These are phyloP conservation scores for Amblyopsis hoosieri DNA, from an alignment of 2,797 vertebrate species.

Conservation along the genomic window DNA sequence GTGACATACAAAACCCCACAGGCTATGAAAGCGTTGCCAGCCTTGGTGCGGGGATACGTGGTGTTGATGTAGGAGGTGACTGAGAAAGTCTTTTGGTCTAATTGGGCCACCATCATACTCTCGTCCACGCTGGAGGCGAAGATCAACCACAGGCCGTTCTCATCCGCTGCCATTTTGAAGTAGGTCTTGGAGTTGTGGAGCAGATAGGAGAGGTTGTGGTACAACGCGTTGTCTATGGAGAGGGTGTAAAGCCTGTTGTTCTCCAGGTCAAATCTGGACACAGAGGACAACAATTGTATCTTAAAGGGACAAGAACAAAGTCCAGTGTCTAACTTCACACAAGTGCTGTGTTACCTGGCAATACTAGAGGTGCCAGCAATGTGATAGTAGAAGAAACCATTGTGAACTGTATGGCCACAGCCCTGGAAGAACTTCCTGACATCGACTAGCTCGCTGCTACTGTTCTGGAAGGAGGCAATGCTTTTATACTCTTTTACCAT, in stretches of 20 bases:
- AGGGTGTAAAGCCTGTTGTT: slow-evolving; percentile 74
- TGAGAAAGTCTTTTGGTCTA: slow-evolving; percentile 87
- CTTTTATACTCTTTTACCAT: slow-evolving; percentile 85
- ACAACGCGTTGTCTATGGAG: slow-evolving; percentile 82
- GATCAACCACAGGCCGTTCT: slow-evolving; percentile 93
- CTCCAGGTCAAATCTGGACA: slow-evolving; percentile 82
- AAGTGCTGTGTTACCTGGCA: slow-evolving; percentile 79
- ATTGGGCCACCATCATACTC: slow-evolving; percentile 84
- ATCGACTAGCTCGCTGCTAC: slow-evolving; percentile 78
- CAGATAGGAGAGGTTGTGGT: slow-evolving; percentile 88
- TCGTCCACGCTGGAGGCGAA: slow-evolving; percentile 88
- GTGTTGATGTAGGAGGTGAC: slow-evolving; percentile 84
- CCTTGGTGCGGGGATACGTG: slow-evolving; percentile 91
- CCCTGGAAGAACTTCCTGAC: slow-evolving; percentile 88
- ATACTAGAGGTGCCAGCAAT: slow-evolving; percentile 86
- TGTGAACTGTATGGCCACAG: slow-evolving; percentile 88
- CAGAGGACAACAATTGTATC: too few species aligned
- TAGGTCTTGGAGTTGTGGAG: slow-evolving; percentile 95
- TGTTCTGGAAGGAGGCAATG: slow-evolving; percentile 80
- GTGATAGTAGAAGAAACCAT: slow-evolving; percentile 91
- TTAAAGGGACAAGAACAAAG: background rate
- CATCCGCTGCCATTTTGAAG: slow-evolving; percentile 90
- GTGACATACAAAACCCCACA: slow-evolving; percentile 91
- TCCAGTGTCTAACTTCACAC: background rate
- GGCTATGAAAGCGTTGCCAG: slow-evolving; percentile 91